phyloP scores from a whole-genome alignment of 2,797 vertebrate genomes.

The Arremon brunneinucha region DNA sequence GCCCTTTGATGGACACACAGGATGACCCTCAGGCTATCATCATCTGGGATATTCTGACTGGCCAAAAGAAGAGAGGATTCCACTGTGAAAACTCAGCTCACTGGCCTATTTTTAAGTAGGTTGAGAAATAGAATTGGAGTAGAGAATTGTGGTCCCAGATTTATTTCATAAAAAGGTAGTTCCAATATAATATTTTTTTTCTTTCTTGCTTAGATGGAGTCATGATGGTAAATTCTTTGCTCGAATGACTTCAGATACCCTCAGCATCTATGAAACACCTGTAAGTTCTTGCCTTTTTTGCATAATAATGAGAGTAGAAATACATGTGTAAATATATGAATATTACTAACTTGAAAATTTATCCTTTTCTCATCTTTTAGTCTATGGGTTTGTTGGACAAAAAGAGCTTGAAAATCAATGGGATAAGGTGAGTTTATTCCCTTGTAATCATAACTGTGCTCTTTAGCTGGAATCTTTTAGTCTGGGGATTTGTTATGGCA shows the following conservation, averaged over 20 bases:
- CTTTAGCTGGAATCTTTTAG: neutral
- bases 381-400: slow-evolving; percentile 98
- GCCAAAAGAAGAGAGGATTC: slow-evolving; percentile 97
- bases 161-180: neutral
- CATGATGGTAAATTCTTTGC: slow-evolving; percentile 98
- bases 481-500: neutral
- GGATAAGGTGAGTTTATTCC: slow-evolving; percentile 88
- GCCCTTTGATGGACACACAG: slow-evolving; percentile 94
- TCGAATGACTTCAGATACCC: slow-evolving; percentile 91
- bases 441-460: neutral
- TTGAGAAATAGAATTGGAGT: neutral
- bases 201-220: slow-evolving; percentile 85
- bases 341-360: neutral
- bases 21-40: slow-evolving; percentile 99
- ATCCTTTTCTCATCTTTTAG: slow-evolving; percentile 67
- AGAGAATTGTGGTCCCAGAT: neutral
- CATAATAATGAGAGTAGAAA: neutral
- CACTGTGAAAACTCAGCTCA: slow-evolving; percentile 98
- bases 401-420: slow-evolving; percentile 96
- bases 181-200: neutral
- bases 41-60: slow-evolving; percentile 97
- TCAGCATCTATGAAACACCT: slow-evolving; percentile 97
- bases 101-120: slow-evolving; percentile 99
- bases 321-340: fast-evolving
- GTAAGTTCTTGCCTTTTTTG: slow-evolving; percentile 73